Evolutionary conservation across 2,797 vertebrate species (phyloP).

Genomic region (Enteromius afrohamiltoni): DNA sequence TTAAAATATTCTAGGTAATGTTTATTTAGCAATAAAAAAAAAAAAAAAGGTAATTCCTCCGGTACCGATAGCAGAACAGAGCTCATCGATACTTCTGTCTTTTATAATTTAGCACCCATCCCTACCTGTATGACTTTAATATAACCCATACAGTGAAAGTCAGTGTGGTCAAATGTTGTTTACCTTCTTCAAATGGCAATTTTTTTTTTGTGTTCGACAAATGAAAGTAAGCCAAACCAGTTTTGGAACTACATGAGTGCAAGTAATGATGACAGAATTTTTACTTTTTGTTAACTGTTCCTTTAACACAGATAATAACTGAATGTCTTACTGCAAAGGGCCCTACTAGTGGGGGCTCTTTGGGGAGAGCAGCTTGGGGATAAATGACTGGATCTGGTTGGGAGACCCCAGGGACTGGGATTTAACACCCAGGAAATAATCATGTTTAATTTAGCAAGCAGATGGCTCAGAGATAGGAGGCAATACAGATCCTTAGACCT

Average conservation of each 20-base stretch:
- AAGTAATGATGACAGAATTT: not conserved
- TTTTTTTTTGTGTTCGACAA: not conserved
- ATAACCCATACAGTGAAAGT: not conserved
- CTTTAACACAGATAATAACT: conserved; percentile 11
- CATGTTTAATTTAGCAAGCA: conserved; percentile 85
- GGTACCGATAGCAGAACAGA: too few species aligned
- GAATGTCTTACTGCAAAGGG: conserved; percentile 30
- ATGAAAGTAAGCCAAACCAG: not conserved
- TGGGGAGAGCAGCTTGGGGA: conserved; percentile 71
- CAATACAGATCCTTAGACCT: conserved; percentile 62
- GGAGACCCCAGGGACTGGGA: conserved; percentile 71
- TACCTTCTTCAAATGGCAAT: not conserved
- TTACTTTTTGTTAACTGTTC: not conserved
- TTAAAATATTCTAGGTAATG: too few species aligned
- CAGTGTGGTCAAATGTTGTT: not conserved
- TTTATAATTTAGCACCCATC: too few species aligned
- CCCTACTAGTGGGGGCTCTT: conserved; percentile 69
- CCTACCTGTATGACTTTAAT: not conserved
- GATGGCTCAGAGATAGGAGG: conserved; percentile 73
- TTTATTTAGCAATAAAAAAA: too few species aligned
- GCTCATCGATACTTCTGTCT: too few species aligned
- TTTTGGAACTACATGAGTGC: not conserved
- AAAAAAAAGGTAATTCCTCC: too few species aligned
- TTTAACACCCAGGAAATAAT: conserved; percentile 82
- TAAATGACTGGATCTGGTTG: conserved; percentile 77